Evolutionary conservation across 2,888 invertebrate species (phyloP).

Genomic region (Catocala sponsa): DNA sequence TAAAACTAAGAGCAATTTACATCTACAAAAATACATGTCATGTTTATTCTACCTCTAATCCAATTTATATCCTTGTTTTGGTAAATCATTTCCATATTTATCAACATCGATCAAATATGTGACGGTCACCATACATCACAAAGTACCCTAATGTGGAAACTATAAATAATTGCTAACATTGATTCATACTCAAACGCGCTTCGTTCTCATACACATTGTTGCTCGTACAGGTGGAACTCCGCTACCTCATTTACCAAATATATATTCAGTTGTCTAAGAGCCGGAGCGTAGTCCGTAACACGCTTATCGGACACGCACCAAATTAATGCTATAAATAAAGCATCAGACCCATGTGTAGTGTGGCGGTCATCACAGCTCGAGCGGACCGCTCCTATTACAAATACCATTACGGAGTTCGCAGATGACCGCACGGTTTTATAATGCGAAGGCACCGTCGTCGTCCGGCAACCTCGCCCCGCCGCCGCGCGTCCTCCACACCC

Average conservation of each 20-base stretch:
- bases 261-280: constrained; percentile 35
- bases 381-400: constrained; percentile 82
- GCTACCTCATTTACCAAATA: constrained; percentile 15
- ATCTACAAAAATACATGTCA: background rate
- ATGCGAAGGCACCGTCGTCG: constrained; percentile 84
- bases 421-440: constrained; percentile 89
- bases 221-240: background rate
- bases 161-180: no score
- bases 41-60: background rate
- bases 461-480: constrained; percentile 62
- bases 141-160: no score
- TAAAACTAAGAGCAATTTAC: constrained; percentile 3
- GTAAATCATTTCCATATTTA: no score
- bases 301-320: constrained; percentile 52
- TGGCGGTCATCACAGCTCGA: constrained; percentile 73
- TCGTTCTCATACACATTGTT: no score
- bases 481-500: constrained; percentile 57
- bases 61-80: no score
- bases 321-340: constrained; percentile 81
- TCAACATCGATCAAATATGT: no score
- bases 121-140: no score
- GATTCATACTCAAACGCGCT: no score
- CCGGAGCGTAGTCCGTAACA: constrained; percentile 11
- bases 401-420: constrained; percentile 86
- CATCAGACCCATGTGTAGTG: constrained; percentile 77